These are phyloP conservation scores for Clarias fuscus DNA, from an alignment of 2,797 vertebrate genomes.

Conservation along the genomic window DNA sequence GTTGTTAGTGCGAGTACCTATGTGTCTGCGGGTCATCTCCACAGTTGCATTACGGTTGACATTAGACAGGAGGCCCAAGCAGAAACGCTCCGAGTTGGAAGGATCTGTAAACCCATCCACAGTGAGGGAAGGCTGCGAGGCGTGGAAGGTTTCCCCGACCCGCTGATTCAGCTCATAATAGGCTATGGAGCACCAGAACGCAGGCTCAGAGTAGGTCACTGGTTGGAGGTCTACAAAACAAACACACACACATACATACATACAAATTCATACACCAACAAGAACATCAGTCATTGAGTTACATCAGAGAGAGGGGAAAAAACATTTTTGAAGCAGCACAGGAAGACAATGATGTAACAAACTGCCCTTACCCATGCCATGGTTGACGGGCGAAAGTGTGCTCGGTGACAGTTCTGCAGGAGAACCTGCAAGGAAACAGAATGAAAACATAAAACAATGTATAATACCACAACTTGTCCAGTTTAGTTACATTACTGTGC, in stretches of 20 bases:
- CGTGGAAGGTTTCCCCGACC: slow-evolving; percentile 97
- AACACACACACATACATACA: background rate
- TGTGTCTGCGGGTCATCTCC: slow-evolving; percentile 97
- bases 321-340: background rate
- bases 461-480: background rate
- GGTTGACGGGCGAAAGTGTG: slow-evolving; percentile 92
- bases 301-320: background rate
- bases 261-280: background rate
- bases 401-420: slow-evolving; percentile 95
- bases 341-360: background rate
- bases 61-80: slow-evolving; percentile 93
- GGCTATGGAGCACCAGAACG: slow-evolving; percentile 99
- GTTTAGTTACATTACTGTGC: background rate
- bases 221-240: slow-evolving; percentile 87
- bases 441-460: slow-evolving; percentile 19
- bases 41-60: slow-evolving; percentile 97
- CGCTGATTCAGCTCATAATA: slow-evolving; percentile 98
- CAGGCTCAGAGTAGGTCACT: slow-evolving; percentile 96
- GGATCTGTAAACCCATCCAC: slow-evolving; percentile 98
- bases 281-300: no score
- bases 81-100: slow-evolving; percentile 96
- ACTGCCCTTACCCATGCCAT: slow-evolving; percentile 83
- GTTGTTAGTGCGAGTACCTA: slow-evolving; percentile 75
- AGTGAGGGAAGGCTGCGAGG: slow-evolving; percentile 93
- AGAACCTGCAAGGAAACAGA: slow-evolving; percentile 77